phyloP scores from a whole-genome alignment of 2,797 vertebrate genomes.

The Streptopelia turtur region DNA sequence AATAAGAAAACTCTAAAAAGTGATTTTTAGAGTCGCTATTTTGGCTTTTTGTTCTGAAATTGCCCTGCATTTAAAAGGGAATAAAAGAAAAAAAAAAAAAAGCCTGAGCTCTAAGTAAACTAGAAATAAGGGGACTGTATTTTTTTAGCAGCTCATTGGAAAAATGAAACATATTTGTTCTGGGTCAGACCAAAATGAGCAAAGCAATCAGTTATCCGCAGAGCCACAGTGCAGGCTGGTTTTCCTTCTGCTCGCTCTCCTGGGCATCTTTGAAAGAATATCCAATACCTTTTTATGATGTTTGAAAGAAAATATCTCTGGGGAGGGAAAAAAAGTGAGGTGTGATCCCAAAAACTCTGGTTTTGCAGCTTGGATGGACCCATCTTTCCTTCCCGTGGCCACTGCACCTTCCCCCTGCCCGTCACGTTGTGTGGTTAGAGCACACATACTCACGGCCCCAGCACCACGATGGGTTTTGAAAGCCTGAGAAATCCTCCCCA shows the following conservation, averaged over 20 bases:
- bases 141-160: constrained; percentile 65
- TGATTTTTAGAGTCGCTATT: constrained; percentile 42
- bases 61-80: constrained; percentile 19
- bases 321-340: neutral
- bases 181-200: constrained; percentile 64
- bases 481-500: constrained; percentile 62
- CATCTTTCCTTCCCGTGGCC: neutral
- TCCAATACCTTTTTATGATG: constrained; percentile 53
- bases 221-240: constrained; percentile 11
- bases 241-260: constrained; percentile 39
- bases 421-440: constrained; percentile 21
- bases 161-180: constrained; percentile 71
- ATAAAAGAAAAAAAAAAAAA: neutral
- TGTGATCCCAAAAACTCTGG: constrained; percentile 45
- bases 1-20: constrained; percentile 46
- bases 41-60: constrained; percentile 63
- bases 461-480: constrained; percentile 36
- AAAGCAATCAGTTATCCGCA: constrained; percentile 65
- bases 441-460: neutral
- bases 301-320: constrained; percentile 42
- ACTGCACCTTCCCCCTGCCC: neutral
- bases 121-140: constrained; percentile 51
- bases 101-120: constrained; percentile 22
- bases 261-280: constrained; percentile 51
- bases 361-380: neutral